A percentile compares a stretch with the other conserved stretches of the same genome.
These are phyloP conservation scores for Macrosiphum euphorbiae DNA, from an alignment of 2,888 invertebrate species.

Conservation along the genomic window DNA sequence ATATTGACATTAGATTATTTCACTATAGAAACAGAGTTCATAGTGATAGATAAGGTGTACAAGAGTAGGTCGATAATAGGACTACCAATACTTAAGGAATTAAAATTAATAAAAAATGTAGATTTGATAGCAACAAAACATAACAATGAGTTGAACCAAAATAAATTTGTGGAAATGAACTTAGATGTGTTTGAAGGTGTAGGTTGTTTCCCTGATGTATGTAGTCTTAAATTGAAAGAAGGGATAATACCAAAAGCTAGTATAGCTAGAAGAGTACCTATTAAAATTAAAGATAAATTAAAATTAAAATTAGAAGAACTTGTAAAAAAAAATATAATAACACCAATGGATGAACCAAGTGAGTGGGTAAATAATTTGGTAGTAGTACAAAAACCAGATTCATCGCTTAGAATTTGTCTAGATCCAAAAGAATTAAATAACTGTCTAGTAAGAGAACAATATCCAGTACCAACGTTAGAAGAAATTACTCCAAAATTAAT, in stretches of 20 bases:
- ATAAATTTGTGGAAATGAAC: not conserved
- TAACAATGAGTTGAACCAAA: not conserved
- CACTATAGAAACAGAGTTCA: not conserved
- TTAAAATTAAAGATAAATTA: slow-evolving; percentile 39
- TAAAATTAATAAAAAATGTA: too few species aligned
- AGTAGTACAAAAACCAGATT: slow-evolving; percentile 66
- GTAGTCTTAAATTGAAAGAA: not conserved
- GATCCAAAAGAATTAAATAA: slow-evolving; percentile 67
- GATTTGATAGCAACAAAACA: not conserved
- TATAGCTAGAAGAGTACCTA: slow-evolving; percentile 66
- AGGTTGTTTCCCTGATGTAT: not conserved
- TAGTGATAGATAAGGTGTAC: not conserved
- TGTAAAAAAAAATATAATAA: not conserved
- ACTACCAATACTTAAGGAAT: not conserved
- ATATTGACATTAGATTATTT: not conserved
- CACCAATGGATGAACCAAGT: not conserved
- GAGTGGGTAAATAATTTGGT: slow-evolving; percentile 67
- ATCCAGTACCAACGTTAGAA: not conserved
- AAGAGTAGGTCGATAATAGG: not conserved
- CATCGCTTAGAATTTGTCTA: slow-evolving; percentile 67
- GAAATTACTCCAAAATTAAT: not conserved
- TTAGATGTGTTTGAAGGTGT: slow-evolving; percentile 12
- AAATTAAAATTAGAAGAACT: not conserved
- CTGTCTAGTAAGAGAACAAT: slow-evolving; percentile 64
- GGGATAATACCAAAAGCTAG: slow-evolving; percentile 15